A percentile compares a stretch with the other conserved stretches of the same genome.
Evolutionary conservation across 1,140 invertebrate species (phyloP).

Genomic region (Drosophila leontia): DNA sequence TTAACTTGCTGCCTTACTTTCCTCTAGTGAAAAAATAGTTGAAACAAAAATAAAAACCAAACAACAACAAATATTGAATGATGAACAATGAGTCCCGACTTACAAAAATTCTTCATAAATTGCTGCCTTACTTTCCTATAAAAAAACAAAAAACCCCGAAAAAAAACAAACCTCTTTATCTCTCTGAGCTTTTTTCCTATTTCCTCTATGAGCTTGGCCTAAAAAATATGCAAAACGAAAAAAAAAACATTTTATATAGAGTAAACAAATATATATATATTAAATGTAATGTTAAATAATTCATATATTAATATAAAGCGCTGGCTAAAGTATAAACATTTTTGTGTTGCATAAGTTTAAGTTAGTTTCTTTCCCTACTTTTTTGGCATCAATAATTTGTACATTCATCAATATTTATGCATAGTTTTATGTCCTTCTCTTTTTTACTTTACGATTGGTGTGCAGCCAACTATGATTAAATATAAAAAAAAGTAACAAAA

Average conservation of each 20-base stretch:
- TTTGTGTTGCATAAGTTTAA: conserved; percentile 46
- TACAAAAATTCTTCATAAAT: conserved; percentile 71
- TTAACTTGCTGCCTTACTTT: conserved; percentile 81
- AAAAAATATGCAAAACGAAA: conserved; percentile 47
- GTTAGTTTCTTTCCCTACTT: conserved; percentile 32
- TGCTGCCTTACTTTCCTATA: conserved; percentile 78
- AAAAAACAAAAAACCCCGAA: conserved; percentile 22
- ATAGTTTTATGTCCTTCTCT: conserved; percentile 30
- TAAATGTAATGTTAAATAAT: conserved; percentile 68
- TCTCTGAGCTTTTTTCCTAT: conserved; percentile 67
- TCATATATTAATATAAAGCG: conserved; percentile 54
- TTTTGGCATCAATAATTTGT: conserved; percentile 48
- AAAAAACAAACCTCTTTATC: conserved; percentile 17
- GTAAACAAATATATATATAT: conserved; percentile 51
- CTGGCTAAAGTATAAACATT: conserved; percentile 45
- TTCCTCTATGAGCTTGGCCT: conserved; percentile 75
- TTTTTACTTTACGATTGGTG: conserved; percentile 45
- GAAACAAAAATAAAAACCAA: conserved; percentile 24
- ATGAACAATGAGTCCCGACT: conserved; percentile 41
- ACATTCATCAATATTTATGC: conserved; percentile 60
- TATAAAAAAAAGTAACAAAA: neutral
- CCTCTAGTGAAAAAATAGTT: conserved; percentile 59
- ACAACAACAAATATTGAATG: conserved; percentile 8
- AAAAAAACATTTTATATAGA: conserved; percentile 30
- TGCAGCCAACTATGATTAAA: conserved; percentile 46